Evolutionary conservation across 2,888 invertebrate species (phyloP).

Genomic region (Rotaria macrura): DNA sequence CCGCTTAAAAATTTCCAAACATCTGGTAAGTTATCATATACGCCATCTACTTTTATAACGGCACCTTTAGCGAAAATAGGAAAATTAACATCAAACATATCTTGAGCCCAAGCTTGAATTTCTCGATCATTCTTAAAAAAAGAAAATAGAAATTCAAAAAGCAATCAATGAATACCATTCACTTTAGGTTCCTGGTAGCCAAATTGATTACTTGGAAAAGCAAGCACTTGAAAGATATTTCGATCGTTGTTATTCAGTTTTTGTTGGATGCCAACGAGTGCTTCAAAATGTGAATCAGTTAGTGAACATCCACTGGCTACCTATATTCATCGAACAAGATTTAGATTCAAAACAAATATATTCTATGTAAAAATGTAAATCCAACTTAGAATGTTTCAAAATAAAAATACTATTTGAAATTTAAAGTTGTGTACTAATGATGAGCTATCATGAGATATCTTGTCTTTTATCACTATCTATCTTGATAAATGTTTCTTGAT

Average conservation of each 20-base stretch:
- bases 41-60: constrained; percentile 46
- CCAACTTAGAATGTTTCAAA: no score
- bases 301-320: constrained; percentile 54
- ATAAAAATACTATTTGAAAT: constrained; percentile 34
- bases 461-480: neutral
- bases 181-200: constrained; percentile 53
- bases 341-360: no score
- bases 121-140: constrained; percentile 43
- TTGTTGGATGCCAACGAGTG: constrained; percentile 48
- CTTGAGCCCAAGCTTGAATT: constrained; percentile 46
- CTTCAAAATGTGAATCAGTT: constrained; percentile 52
- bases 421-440: neutral
- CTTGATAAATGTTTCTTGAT: no score
- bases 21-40: constrained; percentile 40
- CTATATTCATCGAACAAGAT: constrained; percentile 50
- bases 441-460: neutral
- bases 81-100: constrained; percentile 50
- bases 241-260: constrained; percentile 39
- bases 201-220: constrained; percentile 55
- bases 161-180: neutral
- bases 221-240: constrained; percentile 50
- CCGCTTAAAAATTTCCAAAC: neutral
- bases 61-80: constrained; percentile 52
- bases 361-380: no score
- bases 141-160: neutral